Conservation (phyloP, 2,113 vertebrate species). For the Ophiodon elongatus region DNA sequence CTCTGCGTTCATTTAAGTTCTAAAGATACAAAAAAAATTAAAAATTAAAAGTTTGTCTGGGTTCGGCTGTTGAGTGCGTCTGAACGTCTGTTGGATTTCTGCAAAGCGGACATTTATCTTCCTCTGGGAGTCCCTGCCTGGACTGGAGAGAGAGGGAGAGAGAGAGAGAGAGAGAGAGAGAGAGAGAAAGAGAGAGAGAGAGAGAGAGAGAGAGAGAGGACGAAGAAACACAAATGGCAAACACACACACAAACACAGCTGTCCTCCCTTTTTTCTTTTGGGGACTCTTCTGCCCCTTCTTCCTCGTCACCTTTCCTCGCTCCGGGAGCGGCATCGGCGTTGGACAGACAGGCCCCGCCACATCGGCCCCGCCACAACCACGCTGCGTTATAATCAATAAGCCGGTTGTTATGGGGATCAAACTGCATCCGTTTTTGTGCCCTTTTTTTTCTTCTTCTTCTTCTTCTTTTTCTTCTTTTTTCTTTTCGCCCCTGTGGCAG, state of each 20-base stretch:
- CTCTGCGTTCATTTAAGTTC: conserved; percentile 20
- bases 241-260: not conserved
- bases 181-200: no score
- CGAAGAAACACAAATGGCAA: not conserved
- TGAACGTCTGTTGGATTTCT: conserved; percentile 64
- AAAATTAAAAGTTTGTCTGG: conserved; percentile 28
- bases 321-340: conserved; percentile 10
- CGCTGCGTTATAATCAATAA: conserved; percentile 68
- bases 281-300: not conserved
- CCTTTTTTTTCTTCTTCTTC: not conserved
- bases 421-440: conserved; percentile 48
- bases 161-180: not conserved
- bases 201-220: not conserved
- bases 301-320: conserved; percentile 14
- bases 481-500: conserved; percentile 48
- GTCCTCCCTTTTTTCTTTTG: not conserved
- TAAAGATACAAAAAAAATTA: conserved; percentile 7
- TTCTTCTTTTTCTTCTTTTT: not conserved
- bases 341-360: no score
- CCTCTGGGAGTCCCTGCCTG: conserved; percentile 30
- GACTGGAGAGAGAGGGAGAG: conserved; percentile 14
- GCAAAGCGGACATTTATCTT: conserved; percentile 63
- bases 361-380: conserved; percentile 39
- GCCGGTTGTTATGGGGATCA: conserved; percentile 74
- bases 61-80: conserved; percentile 53